These are phyloP conservation scores for Peromyscus aztecus DNA, from an alignment of 2,797 vertebrate genomes.

Conservation along the genomic window DNA sequence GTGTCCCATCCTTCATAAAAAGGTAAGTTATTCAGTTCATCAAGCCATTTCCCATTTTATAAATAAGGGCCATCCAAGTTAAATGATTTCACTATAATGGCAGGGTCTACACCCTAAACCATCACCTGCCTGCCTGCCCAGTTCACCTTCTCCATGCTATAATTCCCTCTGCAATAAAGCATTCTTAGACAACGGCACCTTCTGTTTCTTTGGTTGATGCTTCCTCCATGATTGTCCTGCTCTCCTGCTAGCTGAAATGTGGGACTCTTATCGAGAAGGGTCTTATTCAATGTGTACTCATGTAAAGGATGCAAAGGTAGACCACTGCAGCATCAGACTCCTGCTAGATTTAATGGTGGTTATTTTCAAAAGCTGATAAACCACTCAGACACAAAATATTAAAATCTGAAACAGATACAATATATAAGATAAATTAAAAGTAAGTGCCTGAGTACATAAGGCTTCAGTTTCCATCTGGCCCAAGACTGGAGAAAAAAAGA, in stretches of 20 bases:
- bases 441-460: neutral
- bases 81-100: neutral
- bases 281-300: neutral
- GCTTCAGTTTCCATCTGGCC: slow-evolving; percentile 36
- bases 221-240: neutral
- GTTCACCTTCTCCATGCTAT: neutral
- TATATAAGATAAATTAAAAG: slow-evolving; percentile 51
- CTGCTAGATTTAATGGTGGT: neutral
- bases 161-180: neutral
- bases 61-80: neutral
- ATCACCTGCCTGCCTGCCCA: neutral
- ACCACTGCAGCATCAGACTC: neutral
- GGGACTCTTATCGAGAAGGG: neutral
- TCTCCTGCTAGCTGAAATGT: neutral
- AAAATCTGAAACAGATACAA: neutral
- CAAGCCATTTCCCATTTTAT: neutral
- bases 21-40: neutral
- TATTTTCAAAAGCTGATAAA: slow-evolving; percentile 5
- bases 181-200: neutral
- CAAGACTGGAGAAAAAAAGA: neutral
- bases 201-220: neutral
- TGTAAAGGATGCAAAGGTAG: neutral
- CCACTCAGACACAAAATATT: slow-evolving; percentile 8
- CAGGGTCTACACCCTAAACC: neutral
- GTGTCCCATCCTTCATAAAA: neutral